Base-by-base conservation (phyloP, 2,797 vertebrate genomes). In the Sebastes hubbsi region DNA sequence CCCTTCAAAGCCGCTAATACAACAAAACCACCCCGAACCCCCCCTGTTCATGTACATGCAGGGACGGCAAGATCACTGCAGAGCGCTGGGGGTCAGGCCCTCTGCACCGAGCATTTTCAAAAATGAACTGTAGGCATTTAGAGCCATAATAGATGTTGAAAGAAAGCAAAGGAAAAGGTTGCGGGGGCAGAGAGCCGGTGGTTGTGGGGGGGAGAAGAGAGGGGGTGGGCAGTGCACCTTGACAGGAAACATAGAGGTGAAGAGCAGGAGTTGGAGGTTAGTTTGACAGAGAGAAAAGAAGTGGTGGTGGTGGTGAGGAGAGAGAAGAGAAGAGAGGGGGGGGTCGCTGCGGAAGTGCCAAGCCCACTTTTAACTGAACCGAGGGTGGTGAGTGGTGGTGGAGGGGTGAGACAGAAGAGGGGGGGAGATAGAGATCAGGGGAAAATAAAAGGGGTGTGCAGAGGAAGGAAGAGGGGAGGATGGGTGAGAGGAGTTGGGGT, bases 221-320 rank as follows among this genome's bases (percentile, higher is more conserved):
- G 63, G 76, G 9, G 82, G 81, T 34, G 85, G 89, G 89, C 86
- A 87, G 74, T 68, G 84, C 94, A 94, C 91, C 92, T 94, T 93
- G 92, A 94, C 94, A 94, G 95, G 94, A 95, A 95, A 89, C 89
- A 89, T 71, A 91, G 90, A 95, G 92, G 93, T 94, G 83, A 93
- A 77, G 88, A 89, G 91, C 88, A 90, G 78, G 84, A 91, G 89
- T 85, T 89, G 83, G 87, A 93, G 92, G 92, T 94, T 95, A 92
- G 88, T 89, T 91, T 94, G 90, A 90, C 90, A 91, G 74, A 90
- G 70, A 85, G 81, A 90, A 86, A 88, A 91, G 87, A 83, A 77
- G 81, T 89, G 78, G 75, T 83, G 80, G 75, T 71, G 84, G 67
- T 52, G 72, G 65, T 67, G 30, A 32, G 12, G 22, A 25, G 18